A percentile compares a stretch with the other conserved stretches of the same genome.
These are phyloP conservation scores for Pteropus alecto DNA, from an alignment of 2,113 vertebrate species.

Conservation along the genomic window DNA sequence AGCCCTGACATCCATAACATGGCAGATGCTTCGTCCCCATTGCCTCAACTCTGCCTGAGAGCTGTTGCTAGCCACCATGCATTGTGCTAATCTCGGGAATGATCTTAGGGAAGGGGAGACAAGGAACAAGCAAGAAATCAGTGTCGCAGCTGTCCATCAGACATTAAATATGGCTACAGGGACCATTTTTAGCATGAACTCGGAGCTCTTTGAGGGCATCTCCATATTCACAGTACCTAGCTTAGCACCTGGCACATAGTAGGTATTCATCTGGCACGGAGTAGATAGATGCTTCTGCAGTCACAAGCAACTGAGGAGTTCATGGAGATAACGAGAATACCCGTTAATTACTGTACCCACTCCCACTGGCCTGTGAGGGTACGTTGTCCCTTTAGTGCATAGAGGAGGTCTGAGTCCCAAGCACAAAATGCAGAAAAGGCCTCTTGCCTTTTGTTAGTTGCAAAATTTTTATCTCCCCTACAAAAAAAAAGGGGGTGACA, in stretches of 20 bases:
- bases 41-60: background rate
- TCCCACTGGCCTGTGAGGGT: background rate
- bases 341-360: background rate
- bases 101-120: background rate
- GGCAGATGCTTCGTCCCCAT: background rate
- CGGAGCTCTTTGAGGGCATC: background rate
- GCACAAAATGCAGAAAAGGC: background rate
- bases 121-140: too few species aligned
- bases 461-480: background rate
- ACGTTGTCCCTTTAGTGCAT: fast-evolving
- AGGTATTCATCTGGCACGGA: too few species aligned
- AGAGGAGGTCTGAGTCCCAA: background rate
- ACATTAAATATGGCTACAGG: background rate
- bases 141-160: fast-evolving
- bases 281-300: background rate
- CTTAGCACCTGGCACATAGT: background rate
- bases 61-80: background rate
- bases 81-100: background rate
- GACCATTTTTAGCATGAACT: background rate
- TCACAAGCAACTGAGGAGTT: background rate
- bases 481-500: background rate
- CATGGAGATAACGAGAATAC: background rate
- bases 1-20: background rate
- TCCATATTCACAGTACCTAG: background rate
- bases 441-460: background rate